Evolutionary conservation across 2,113 vertebrate species (phyloP).

Genomic region (Anser cygnoides): DNA sequence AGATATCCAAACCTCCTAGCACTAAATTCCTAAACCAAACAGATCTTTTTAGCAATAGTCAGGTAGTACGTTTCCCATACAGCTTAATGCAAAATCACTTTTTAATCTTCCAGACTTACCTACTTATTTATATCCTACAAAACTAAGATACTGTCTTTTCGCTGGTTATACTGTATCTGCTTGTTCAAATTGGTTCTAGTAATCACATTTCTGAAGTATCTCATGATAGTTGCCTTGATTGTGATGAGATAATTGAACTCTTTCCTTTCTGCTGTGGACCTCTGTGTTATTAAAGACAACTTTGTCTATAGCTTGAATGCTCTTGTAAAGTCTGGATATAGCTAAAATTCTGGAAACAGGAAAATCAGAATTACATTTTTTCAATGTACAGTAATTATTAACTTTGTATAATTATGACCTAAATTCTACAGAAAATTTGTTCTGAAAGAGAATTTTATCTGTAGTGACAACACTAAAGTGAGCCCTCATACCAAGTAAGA

Average conservation of each 20-base stretch:
- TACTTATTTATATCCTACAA: background rate
- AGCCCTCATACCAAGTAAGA: background rate
- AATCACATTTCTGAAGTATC: background rate
- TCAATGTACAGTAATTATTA: background rate
- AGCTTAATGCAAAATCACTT: background rate
- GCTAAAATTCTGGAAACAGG: background rate
- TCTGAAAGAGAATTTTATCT: background rate
- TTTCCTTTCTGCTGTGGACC: background rate
- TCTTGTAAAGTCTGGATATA: background rate
- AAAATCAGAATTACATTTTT: background rate
- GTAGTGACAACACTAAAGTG: no score
- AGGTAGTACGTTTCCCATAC: background rate
- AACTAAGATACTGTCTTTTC: background rate
- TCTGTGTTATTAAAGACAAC: background rate
- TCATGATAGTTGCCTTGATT: background rate
- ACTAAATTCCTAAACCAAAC: background rate
- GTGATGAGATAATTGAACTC: background rate
- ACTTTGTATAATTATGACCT: background rate
- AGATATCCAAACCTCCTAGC: background rate
- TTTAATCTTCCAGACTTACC: background rate
- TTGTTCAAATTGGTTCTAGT: background rate
- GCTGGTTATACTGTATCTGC: background rate
- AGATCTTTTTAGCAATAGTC: background rate
- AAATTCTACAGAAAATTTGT: background rate
- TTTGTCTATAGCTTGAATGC: background rate